Base-by-base conservation (phyloP, 2,797 vertebrate species). In the Argyrosomus regius region DNA sequence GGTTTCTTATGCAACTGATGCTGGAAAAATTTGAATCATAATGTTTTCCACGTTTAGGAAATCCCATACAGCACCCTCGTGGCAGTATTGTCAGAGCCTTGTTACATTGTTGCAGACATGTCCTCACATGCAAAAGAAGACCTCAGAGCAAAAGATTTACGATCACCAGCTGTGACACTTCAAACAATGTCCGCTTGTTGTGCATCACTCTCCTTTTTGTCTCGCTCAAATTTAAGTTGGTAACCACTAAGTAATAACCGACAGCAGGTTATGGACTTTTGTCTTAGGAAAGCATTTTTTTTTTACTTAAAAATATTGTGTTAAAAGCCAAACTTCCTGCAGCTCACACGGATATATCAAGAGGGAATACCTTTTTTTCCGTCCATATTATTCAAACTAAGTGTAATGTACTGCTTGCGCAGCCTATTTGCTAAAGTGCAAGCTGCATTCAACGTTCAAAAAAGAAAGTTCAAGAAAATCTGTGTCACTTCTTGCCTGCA, bases 141-240 rank as follows among this genome's bases (percentile, higher is more conserved):
- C 83, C 81, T 82, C 3, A 3, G 81, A 79, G 58, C 26, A 53
- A 24, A 75, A 65, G 45, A 88, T 88, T 87, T 80, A 71, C 45
- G 39, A 62, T 53, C 46, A 56, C 70, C 83, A 88, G 78, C 82
- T 89, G 87, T 82, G 70, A 65, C 65, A 64, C 61, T 81, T 81
- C 31, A 84, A 63, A 70, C 64, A 73, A 16, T 35, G 77, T 72
- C 59, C 16, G 14, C 56, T 72, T 83, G 75, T 20, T 18, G 5
- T 72, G 54, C 43, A 67, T 88, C 60, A 81, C 46, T 60, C 28
- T 59, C 61, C 66, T 9, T 61, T 65, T 77, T 56, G 28, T 75
- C 46, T 39, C 9, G 14, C 59, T 76, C 56, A 17, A 57, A 13
- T 75, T 18, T 59, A 28, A n/a, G 24, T 60, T 62, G 52, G n/a